Conservation (phyloP, 2,113 vertebrate species). For the Quiscalus mexicanus region DNA sequence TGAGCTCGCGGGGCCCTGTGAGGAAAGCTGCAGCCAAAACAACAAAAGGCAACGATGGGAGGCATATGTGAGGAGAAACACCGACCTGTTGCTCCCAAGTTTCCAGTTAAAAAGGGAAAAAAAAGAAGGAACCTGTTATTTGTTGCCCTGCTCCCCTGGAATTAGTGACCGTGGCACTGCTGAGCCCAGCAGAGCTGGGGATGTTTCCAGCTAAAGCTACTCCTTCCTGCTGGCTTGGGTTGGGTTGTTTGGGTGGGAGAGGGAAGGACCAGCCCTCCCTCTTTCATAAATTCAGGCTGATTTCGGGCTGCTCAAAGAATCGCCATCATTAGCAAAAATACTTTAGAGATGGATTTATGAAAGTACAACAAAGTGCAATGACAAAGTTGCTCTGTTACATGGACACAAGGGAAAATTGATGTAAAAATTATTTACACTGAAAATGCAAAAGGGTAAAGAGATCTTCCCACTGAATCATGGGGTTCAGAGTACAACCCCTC, state of each 20-base stretch:
- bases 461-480: not conserved
- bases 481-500: not conserved
- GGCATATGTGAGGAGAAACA: conserved; percentile 57
- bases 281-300: too few species aligned
- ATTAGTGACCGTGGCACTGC: accelerated
- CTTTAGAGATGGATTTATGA: not conserved
- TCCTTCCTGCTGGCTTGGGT: not conserved
- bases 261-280: not conserved
- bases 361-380: not conserved
- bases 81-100: conserved; percentile 51
- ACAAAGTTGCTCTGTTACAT: not conserved
- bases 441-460: not conserved
- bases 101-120: not conserved
- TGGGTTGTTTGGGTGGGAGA: not conserved
- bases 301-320: not conserved
- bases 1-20: conserved; percentile 25
- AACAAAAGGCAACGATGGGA: conserved; percentile 54
- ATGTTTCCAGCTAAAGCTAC: not conserved
- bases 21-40: conserved; percentile 60
- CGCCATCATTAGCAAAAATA: not conserved
- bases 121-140: not conserved
- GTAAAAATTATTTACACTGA: not conserved
- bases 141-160: accelerated
- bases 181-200: not conserved
- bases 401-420: not conserved